Evolutionary conservation across 2,797 vertebrate genomes (phyloP).

Genomic region (Phalanger gymnotis): DNA sequence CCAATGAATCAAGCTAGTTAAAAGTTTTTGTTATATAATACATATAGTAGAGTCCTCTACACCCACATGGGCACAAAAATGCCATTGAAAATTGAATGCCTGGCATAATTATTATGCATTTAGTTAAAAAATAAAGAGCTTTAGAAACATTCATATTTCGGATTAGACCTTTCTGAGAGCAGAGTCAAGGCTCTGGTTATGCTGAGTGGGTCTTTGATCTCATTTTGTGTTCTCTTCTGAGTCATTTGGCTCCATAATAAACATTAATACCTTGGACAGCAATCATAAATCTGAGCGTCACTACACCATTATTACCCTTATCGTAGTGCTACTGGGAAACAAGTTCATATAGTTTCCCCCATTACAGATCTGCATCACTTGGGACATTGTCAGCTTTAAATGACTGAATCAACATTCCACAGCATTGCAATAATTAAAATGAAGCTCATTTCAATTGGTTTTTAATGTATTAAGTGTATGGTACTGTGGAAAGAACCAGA

Average conservation of each 20-base stretch:
- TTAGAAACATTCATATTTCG: background rate
- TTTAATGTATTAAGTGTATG: background rate
- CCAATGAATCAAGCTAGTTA: conserved; percentile 3
- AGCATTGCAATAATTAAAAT: background rate
- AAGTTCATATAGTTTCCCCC: background rate
- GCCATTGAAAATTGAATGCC: background rate
- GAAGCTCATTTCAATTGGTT: background rate
- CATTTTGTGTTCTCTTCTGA: background rate
- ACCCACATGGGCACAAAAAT: background rate
- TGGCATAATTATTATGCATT: background rate
- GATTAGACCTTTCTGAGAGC: background rate
- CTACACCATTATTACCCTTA: background rate
- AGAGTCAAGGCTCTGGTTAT: background rate
- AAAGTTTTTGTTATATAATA: background rate
- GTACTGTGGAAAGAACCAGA: background rate
- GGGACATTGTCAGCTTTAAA: background rate
- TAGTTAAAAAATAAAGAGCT: conserved; percentile 35
- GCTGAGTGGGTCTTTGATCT: background rate
- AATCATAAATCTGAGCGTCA: background rate
- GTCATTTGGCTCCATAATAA: background rate
- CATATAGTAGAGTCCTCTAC: background rate
- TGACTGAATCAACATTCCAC: background rate
- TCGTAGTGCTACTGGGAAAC: background rate
- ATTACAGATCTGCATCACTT: background rate
- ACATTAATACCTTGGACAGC: background rate